Evolutionary conservation across 2,888 invertebrate species (phyloP).

Genomic region (Tetheella fluctuosa): DNA sequence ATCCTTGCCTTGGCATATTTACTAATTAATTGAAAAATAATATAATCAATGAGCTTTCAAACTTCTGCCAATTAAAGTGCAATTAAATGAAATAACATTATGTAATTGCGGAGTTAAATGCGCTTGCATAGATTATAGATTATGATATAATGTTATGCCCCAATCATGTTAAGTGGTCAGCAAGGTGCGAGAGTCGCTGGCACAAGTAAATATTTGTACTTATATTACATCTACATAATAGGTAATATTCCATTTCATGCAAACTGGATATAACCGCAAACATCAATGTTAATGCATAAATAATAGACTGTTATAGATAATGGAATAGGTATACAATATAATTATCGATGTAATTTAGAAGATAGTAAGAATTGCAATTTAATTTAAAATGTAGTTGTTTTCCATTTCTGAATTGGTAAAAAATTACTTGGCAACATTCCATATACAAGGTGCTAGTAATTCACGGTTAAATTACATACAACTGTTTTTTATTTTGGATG

Average conservation of each 20-base stretch:
- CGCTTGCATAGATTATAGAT: neutral
- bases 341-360: too few relatives aligned
- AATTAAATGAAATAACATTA: neutral
- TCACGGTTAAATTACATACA: constrained; percentile 10
- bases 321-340: too few relatives aligned
- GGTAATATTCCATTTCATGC: constrained; percentile 4
- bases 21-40: neutral
- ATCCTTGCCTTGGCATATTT: neutral
- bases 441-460: neutral
- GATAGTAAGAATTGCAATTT: neutral
- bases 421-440: neutral
- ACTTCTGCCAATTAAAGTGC: neutral
- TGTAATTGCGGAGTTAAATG: neutral
- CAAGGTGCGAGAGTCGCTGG: neutral
- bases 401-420: neutral
- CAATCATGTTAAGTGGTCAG: constrained; percentile 2
- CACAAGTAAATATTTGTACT: neutral
- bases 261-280: neutral
- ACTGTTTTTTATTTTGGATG: constrained; percentile 18
- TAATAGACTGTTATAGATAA: neutral
- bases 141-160: neutral
- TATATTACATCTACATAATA: neutral
- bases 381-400: neutral
- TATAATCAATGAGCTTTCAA: neutral
- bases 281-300: neutral